Conservation (phyloP, 2,888 invertebrate species). For the Brassicogethes aeneus region DNA sequence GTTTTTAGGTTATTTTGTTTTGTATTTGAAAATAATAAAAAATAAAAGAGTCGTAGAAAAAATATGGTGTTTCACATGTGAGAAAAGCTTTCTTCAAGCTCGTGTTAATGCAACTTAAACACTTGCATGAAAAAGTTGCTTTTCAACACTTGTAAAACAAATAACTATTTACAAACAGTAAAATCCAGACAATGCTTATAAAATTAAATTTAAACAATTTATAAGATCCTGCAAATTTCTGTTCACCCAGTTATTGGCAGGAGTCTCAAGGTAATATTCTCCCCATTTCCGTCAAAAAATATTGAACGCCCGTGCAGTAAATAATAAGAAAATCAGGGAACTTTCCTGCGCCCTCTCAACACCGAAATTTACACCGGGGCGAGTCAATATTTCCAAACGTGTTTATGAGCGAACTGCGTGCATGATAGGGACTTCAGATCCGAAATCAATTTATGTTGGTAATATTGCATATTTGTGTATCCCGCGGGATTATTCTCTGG, state of each 20-base stretch:
- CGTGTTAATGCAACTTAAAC: no score
- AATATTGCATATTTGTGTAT: slow-evolving; percentile 43
- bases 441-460: slow-evolving; percentile 42
- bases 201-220: not conserved
- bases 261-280: not conserved
- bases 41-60: no score
- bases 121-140: no score
- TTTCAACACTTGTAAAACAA: no score
- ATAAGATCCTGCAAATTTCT: not conserved
- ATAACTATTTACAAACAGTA: no score
- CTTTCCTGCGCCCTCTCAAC: not conserved
- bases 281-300: slow-evolving; percentile 9
- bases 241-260: not conserved
- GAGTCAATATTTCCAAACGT: slow-evolving; percentile 28
- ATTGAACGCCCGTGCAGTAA: slow-evolving; percentile 26
- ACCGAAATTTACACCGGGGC: no score
- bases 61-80: no score
- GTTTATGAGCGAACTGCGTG: slow-evolving; percentile 22
- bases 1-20: no score
- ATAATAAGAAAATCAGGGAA: slow-evolving; percentile 24
- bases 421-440: slow-evolving; percentile 30
- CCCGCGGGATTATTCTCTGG: slow-evolving; percentile 37
- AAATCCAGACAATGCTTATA: no score
- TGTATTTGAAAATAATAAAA: no score
- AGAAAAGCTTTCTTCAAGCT: no score